phyloP scores from a whole-genome alignment of 2,888 invertebrate species.

The Penaeus monodon region DNA sequence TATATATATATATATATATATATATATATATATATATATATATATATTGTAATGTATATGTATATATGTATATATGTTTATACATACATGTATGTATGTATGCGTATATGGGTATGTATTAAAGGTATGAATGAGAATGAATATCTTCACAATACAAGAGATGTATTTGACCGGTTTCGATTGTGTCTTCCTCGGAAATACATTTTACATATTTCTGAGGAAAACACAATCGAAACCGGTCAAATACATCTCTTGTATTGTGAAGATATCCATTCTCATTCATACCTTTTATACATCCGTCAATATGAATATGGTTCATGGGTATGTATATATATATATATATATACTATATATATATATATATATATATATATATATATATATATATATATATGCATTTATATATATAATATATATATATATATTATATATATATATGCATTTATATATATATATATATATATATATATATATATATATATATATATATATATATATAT shows the following conservation, averaged over 20 bases:
- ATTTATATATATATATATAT: not conserved
- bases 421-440: not conserved
- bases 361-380: slow-evolving; percentile 19
- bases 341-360: not conserved
- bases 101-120: not conserved
- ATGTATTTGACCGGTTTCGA: no score
- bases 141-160: no score
- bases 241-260: no score
- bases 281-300: no score
- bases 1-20: not conserved
- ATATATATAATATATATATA: slow-evolving; percentile 1
- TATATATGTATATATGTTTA: slow-evolving; percentile 7
- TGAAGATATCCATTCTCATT: no score
- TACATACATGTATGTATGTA: not conserved
- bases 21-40: not conserved
- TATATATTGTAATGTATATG: slow-evolving; percentile 15
- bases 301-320: no score
- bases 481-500: slow-evolving; percentile 19
- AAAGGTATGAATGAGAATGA: no score
- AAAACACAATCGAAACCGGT: no score
- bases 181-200: no score
- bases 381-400: slow-evolving; percentile 8
- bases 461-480: not conserved
- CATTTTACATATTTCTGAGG: no score
- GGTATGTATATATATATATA: not conserved